Evolutionary conservation across 2,888 invertebrate genomes (phyloP).

Genomic region (Xestia rhomboidea): DNA sequence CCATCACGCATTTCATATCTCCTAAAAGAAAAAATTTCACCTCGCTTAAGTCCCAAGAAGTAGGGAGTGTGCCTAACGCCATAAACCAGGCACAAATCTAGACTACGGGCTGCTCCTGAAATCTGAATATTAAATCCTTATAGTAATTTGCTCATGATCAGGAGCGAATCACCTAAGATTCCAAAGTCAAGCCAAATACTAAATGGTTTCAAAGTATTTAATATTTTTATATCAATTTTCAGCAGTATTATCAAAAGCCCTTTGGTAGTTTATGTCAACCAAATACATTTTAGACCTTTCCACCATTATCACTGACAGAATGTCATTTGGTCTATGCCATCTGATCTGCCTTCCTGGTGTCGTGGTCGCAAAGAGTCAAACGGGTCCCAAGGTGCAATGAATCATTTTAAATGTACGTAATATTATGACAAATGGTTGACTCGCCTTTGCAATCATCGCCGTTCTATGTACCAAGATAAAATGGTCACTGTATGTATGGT

Average conservation of each 20-base stretch:
- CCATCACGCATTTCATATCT: not conserved
- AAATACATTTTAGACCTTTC: not conserved
- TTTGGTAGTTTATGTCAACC: not conserved
- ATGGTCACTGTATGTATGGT: constrained; percentile 34
- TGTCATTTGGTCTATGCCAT: not conserved
- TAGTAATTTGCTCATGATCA: not conserved
- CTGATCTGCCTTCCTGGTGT: not conserved
- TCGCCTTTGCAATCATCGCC: not conserved
- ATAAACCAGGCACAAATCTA: not conserved
- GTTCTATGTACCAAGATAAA: not conserved
- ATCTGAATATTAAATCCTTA: not conserved
- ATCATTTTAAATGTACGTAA: not conserved
- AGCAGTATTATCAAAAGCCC: not conserved
- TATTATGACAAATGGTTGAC: not conserved
- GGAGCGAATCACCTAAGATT: not conserved
- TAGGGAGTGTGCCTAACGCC: not conserved
- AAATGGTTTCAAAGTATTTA: not conserved
- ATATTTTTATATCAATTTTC: not conserved
- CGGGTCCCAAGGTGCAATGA: not conserved
- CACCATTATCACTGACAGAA: not conserved
- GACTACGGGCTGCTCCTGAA: not conserved
- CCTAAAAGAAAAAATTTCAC: not conserved
- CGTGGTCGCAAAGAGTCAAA: not conserved
- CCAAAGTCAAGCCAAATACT: not conserved
- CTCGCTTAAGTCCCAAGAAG: too few species aligned